A percentile compares a stretch with the other conserved stretches of the same genome.
Conservation (phyloP, 2,797 vertebrate species). For the Mus caroli region DNA sequence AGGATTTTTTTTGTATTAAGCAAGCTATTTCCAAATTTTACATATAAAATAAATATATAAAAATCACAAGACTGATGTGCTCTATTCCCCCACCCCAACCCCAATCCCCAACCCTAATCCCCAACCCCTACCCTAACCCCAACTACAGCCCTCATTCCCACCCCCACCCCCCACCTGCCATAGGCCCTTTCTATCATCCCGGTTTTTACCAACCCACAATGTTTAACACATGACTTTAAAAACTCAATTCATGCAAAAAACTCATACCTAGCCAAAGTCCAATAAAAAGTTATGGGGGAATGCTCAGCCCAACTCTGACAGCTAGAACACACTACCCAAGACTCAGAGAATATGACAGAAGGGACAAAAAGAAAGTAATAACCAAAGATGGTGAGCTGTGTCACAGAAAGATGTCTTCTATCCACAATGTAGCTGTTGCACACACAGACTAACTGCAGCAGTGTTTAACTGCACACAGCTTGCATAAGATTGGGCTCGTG, state of each 20-base stretch:
- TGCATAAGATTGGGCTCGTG: not conserved
- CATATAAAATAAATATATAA: constrained; percentile 32
- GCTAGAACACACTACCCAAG: not conserved
- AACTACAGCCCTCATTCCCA: no score
- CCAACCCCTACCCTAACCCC: no score
- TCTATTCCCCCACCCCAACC: not conserved
- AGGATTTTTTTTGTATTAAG: not conserved
- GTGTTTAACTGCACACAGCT: not conserved
- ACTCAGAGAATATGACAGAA: not conserved
- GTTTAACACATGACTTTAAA: not conserved
- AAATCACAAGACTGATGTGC: not conserved
- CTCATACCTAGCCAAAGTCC: not conserved
- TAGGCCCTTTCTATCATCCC: not conserved
- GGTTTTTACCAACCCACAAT: not conserved
- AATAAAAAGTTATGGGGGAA: not conserved
- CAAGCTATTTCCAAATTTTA: constrained; percentile 28
- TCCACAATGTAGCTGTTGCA: not conserved
- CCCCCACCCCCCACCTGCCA: no score
- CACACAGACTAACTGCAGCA: no score
- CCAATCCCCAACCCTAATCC: no score
- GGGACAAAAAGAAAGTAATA: not conserved
- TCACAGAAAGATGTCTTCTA: not conserved
- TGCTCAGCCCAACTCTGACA: not conserved
- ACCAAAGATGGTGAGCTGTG: not conserved
- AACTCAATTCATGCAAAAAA: not conserved